Percentiles rank a stretch among this genome's conserved stretches.
These are phyloP conservation scores for Crotalus helleri DNA, from an alignment of 2,113 vertebrate genomes.

Conservation along the genomic window DNA sequence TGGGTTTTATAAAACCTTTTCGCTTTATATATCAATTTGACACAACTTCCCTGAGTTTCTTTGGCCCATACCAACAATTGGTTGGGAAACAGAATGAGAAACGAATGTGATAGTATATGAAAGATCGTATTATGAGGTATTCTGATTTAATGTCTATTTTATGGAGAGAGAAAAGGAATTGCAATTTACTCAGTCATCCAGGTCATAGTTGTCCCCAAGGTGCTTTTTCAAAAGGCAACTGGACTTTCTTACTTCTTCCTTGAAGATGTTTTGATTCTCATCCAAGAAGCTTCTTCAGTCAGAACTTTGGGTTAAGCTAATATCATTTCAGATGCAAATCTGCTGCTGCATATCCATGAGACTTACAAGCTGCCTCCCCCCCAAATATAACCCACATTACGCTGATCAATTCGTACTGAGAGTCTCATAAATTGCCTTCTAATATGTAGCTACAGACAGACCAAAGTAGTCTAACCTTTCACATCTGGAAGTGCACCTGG, in stretches of 20 bases:
- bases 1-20: too few relatives aligned
- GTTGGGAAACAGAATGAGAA: too few relatives aligned
- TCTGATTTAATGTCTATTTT: too few relatives aligned
- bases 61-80: too few relatives aligned
- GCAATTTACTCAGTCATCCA: background rate
- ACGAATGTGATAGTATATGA: too few relatives aligned
- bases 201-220: background rate
- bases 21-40: too few relatives aligned
- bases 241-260: background rate
- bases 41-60: too few relatives aligned
- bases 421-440: conserved; percentile 70
- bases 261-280: background rate
- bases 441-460: conserved; percentile 62
- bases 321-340: conserved; percentile 53
- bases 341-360: conserved; percentile 68
- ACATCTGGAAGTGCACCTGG: conserved; percentile 14
- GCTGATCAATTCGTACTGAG: conserved; percentile 66
- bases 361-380: conserved; percentile 65
- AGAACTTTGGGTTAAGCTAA: conserved; percentile 28
- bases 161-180: too few relatives aligned
- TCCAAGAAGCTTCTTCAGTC: background rate
- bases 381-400: conserved; percentile 68
- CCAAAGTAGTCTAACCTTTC: conserved; percentile 54
- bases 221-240: background rate
- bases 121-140: too few relatives aligned